Evolutionary conservation across 1,140 invertebrate species (phyloP).

Genomic region (Leptopilina clavipes): DNA sequence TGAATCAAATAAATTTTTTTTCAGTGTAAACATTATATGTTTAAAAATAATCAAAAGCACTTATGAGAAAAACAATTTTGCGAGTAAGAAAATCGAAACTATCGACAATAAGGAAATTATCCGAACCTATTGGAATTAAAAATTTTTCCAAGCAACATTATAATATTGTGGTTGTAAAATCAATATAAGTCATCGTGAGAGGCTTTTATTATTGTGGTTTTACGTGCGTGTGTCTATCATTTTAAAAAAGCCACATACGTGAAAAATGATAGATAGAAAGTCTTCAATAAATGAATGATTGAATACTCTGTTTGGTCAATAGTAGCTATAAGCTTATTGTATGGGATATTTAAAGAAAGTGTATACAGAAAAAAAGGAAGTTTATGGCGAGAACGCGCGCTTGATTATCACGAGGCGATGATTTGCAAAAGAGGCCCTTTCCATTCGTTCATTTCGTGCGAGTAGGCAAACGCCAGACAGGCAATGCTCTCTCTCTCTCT

Average conservation of each 20-base stretch:
- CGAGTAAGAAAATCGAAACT: too few species aligned
- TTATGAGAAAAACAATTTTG: too few species aligned
- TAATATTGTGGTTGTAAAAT: too few species aligned
- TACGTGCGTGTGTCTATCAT: neutral
- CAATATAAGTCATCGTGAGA: too few species aligned
- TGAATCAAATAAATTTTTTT: too few species aligned
- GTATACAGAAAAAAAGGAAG: conserved; percentile 24
- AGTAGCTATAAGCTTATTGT: neutral
- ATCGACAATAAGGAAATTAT: too few species aligned
- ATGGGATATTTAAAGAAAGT: conserved; percentile 19
- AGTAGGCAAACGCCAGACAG: conserved; percentile 43
- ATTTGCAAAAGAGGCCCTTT: conserved; percentile 72
- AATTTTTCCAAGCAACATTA: too few species aligned
- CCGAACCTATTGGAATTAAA: too few species aligned
- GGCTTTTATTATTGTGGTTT: too few species aligned
- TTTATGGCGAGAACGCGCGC: conserved; percentile 36
- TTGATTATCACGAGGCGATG: conserved; percentile 62
- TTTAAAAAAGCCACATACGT: neutral
- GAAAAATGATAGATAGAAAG: conserved; percentile 2
- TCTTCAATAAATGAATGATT: neutral
- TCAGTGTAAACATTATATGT: too few species aligned
- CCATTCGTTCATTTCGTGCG: conserved; percentile 58
- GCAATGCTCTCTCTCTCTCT: conserved; percentile 33
- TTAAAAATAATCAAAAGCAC: too few species aligned
- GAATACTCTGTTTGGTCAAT: conserved; percentile 26